phyloP scores from a whole-genome alignment of 30 jellyfish, hydroid and myxozoan species.

The Aurelia aurita complex sp. Pacific region DNA sequence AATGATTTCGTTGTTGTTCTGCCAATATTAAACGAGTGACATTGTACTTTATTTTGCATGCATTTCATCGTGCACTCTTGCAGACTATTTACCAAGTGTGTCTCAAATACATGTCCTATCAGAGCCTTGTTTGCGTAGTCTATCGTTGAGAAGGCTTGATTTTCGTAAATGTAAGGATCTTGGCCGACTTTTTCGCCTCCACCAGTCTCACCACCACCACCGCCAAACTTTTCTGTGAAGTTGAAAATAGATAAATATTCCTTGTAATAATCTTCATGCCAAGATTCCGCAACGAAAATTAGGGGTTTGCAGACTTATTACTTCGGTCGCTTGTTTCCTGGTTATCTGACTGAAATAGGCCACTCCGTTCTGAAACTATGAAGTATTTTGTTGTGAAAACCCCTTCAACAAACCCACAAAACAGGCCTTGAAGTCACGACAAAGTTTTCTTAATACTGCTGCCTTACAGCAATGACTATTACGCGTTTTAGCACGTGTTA shows the following conservation, averaged over 20 bases:
- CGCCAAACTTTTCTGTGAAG: not conserved
- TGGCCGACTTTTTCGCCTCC: too few species aligned
- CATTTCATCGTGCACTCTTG: slow-evolving; percentile 41
- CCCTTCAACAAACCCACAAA: too few species aligned
- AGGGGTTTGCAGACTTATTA: too few species aligned
- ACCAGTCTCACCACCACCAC: slow-evolving; percentile 1
- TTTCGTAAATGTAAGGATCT: slow-evolving; percentile 12
- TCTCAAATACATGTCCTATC: slow-evolving; percentile 3
- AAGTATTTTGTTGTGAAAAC: too few species aligned
- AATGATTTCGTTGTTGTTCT: not conserved
- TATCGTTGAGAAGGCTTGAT: slow-evolving; percentile 35
- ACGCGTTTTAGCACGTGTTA: too few species aligned
- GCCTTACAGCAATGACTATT: too few species aligned
- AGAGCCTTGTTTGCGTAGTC: slow-evolving; percentile 45
- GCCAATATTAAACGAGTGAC: slow-evolving; percentile 48
- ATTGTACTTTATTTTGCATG: slow-evolving; percentile 12
- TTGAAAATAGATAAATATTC: not conserved
- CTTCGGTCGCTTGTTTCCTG: too few species aligned
- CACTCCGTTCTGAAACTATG: too few species aligned
- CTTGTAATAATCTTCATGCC: not conserved
- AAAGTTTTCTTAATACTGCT: too few species aligned
- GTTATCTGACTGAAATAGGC: too few species aligned
- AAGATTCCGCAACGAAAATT: not conserved
- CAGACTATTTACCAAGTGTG: not conserved
- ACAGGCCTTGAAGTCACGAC: too few species aligned